A percentile compares a stretch with the other conserved stretches of the same genome.
These are phyloP conservation scores for Tolmerus cingulatus DNA, from an alignment of 2,888 invertebrate species.

Conservation along the genomic window DNA sequence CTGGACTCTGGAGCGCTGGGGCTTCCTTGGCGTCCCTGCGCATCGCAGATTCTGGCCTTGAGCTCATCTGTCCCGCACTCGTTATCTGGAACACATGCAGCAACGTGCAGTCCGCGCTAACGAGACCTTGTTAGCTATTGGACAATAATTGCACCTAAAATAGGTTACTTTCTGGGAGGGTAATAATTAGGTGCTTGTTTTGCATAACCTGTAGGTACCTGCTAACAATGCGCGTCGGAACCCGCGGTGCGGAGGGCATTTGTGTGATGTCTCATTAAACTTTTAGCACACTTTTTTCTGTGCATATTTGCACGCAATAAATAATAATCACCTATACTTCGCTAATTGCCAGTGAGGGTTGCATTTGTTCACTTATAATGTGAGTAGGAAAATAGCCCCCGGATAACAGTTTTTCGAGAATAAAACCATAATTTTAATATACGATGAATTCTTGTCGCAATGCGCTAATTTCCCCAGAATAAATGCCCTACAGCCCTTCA, in stretches of 20 bases:
- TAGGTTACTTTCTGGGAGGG: not conserved
- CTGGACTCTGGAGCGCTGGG: not conserved
- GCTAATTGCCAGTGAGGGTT: not conserved
- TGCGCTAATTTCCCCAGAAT: not conserved
- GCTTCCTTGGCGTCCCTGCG: not conserved
- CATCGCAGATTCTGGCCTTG: not conserved
- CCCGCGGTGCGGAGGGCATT: not conserved
- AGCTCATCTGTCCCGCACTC: not conserved
- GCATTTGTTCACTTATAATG: not conserved
- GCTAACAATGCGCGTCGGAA: not conserved
- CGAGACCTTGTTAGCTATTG: conserved; percentile 37
- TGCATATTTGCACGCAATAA: not conserved
- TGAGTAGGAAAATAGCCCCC: not conserved
- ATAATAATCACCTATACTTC: not conserved
- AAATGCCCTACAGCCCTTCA: not conserved
- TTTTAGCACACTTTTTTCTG: conserved; percentile 4
- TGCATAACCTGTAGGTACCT: not conserved
- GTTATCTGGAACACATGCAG: not conserved
- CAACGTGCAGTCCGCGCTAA: conserved; percentile 19
- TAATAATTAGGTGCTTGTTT: conserved; percentile 19
- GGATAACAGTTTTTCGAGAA: not conserved
- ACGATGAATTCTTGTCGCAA: not conserved
- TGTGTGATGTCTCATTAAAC: not conserved
- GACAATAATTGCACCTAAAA: conserved; percentile 31
- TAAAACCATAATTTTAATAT: not conserved